Conservation (phyloP, 2,113 vertebrate genomes). For the Malurus alboscapulatus region DNA sequence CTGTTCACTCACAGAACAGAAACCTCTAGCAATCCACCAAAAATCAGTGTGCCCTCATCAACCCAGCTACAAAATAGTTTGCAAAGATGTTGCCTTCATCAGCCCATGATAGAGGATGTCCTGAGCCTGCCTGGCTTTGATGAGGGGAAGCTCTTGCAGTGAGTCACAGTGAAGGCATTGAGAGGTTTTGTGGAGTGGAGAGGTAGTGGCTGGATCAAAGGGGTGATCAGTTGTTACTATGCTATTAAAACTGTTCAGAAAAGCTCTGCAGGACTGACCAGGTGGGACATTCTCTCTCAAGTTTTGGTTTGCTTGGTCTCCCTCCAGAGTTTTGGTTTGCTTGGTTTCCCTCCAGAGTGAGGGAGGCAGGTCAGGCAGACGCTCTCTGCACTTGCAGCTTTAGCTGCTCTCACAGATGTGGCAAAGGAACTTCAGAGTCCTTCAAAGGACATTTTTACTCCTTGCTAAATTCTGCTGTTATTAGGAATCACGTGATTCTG, state of each 20-base stretch:
- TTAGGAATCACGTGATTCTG: neutral
- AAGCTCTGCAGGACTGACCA: neutral
- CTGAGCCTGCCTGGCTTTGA: neutral
- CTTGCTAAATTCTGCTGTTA: neutral
- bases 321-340: neutral
- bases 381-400: neutral
- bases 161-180: neutral
- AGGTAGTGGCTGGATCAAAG: neutral
- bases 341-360: neutral
- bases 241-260: neutral
- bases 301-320: neutral
- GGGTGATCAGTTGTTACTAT: neutral
- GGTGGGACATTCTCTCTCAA: neutral
- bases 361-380: neutral
- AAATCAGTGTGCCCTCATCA: neutral
- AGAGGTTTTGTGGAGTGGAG: neutral
- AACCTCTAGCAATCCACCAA: neutral
- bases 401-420: neutral
- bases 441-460: neutral
- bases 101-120: neutral
- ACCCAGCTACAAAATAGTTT: neutral
- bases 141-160: neutral
- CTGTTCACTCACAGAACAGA: neutral
- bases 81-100: neutral
- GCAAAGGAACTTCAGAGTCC: neutral